phyloP scores from a whole-genome alignment of 2,888 invertebrate species.

The Mythimna ferrago region DNA sequence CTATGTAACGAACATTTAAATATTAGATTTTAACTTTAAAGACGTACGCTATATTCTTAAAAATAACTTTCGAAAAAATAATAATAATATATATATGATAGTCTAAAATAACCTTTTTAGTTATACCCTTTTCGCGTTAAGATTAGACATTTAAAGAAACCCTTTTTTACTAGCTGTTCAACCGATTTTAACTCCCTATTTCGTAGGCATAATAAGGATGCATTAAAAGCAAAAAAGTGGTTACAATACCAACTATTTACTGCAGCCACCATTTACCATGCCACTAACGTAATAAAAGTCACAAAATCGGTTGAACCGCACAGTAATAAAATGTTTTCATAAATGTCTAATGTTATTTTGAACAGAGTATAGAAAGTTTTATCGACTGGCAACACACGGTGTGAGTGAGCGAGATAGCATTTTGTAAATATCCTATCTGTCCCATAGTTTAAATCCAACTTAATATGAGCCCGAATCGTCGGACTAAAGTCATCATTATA shows the following conservation, averaged over 20 bases:
- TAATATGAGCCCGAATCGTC: slow-evolving; percentile 78
- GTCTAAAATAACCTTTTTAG: slow-evolving; percentile 46
- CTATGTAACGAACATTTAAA: slow-evolving; percentile 71
- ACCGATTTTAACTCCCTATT: too few relatives aligned
- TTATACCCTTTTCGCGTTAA: background rate
- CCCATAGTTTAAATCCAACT: slow-evolving; percentile 88
- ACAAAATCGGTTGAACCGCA: too few relatives aligned
- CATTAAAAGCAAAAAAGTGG: too few relatives aligned
- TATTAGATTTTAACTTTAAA: slow-evolving; percentile 72
- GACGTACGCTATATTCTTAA: slow-evolving; percentile 62
- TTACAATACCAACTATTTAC: too few relatives aligned
- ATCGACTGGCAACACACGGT: slow-evolving; percentile 76
- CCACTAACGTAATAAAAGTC: too few relatives aligned
- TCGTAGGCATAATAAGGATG: too few relatives aligned
- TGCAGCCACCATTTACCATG: too few relatives aligned
- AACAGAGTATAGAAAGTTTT: slow-evolving; percentile 27
- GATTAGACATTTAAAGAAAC: too few relatives aligned
- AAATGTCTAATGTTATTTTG: too few relatives aligned
- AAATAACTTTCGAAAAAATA: slow-evolving; percentile 56
- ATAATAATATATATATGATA: slow-evolving; percentile 45
- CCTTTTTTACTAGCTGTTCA: too few relatives aligned
- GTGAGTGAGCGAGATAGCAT: slow-evolving; percentile 86
- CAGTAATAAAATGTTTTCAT: too few relatives aligned
- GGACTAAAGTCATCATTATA: slow-evolving; percentile 88
- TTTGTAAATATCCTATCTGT: slow-evolving; percentile 88